Conservation (phyloP, 2,797 vertebrate species). For the Cossypha heuglini region DNA sequence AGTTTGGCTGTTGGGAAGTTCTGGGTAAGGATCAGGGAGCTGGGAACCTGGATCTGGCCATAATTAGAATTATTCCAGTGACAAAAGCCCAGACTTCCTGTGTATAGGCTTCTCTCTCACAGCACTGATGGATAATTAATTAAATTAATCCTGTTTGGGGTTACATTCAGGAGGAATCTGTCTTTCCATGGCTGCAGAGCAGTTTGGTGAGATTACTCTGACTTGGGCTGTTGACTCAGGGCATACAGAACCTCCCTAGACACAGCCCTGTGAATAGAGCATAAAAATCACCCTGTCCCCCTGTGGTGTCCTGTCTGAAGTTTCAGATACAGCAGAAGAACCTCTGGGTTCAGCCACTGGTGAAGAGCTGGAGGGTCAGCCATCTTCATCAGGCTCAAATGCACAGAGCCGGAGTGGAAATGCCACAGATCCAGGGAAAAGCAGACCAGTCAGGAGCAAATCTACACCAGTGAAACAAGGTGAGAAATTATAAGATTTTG, state of each 20-base stretch:
- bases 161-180: background rate
- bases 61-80: background rate
- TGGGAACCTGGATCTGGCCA: background rate
- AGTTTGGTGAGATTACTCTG: background rate
- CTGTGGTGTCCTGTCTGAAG: slow-evolving; percentile 57
- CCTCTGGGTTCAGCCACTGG: slow-evolving; percentile 76
- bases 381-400: slow-evolving; percentile 84
- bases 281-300: background rate
- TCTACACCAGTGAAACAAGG: slow-evolving; percentile 80
- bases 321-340: slow-evolving; percentile 82
- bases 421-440: slow-evolving; percentile 66
- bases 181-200: background rate
- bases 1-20: background rate
- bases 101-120: background rate
- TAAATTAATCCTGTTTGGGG: background rate
- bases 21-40: background rate
- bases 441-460: slow-evolving; percentile 79
- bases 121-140: background rate
- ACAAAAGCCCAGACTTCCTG: background rate
- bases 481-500: background rate
- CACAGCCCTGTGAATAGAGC: background rate
- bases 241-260: background rate
- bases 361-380: slow-evolving; percentile 80
- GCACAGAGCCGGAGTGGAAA: slow-evolving; percentile 72
- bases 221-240: background rate